A percentile compares a stretch with the other conserved stretches of the same genome.
Evolutionary conservation across 2,113 vertebrate species (phyloP).

Genomic region (Daboia siamensis): DNA sequence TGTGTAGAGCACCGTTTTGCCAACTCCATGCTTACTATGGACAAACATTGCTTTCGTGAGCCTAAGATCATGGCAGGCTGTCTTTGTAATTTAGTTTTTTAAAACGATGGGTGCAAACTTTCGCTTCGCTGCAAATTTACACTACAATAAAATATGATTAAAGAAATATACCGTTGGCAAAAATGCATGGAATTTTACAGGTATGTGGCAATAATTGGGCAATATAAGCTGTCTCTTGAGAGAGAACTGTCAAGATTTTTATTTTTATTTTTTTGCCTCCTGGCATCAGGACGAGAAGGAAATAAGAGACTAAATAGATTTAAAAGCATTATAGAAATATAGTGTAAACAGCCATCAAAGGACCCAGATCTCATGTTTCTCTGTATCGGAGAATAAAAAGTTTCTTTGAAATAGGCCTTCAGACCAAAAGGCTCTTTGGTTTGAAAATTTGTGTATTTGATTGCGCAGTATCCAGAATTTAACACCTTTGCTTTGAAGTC

Average conservation of each 20-base stretch:
- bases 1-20: too few relatives aligned
- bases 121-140: neutral
- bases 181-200: neutral
- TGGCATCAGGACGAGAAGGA: neutral
- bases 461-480: too few relatives aligned
- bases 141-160: neutral
- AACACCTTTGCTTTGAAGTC: too few relatives aligned
- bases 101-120: neutral
- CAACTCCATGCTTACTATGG: neutral
- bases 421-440: too few relatives aligned
- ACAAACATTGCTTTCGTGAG: neutral
- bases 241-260: neutral
- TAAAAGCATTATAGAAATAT: neutral
- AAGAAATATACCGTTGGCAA: neutral
- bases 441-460: too few relatives aligned
- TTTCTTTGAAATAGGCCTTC: too few relatives aligned
- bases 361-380: too few relatives aligned
- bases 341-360: too few relatives aligned
- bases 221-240: neutral
- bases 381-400: too few relatives aligned
- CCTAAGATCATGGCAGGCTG: neutral
- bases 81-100: neutral
- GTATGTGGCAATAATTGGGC: neutral
- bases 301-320: neutral
- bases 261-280: too few relatives aligned